Base-by-base conservation (phyloP, 2,113 vertebrate genomes). In the Aptenodytes forsteri region DNA sequence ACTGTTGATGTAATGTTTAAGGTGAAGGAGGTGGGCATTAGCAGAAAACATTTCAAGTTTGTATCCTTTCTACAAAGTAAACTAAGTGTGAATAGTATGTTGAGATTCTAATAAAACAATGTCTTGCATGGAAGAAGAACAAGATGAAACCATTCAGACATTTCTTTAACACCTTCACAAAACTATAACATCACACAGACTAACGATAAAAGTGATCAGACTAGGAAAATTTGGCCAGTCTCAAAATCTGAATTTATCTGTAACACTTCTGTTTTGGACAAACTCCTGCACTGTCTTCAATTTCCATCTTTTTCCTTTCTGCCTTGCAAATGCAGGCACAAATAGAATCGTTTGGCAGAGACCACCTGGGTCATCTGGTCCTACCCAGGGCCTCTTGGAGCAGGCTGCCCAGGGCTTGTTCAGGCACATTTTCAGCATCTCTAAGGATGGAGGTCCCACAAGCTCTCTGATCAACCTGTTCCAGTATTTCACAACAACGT, bases 51-150 rank as follows among this genome's bases (percentile, higher is more conserved):
- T 38, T 58, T 72, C 34, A 71, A 46, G 32, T 38, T 8, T 62
- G 30, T 25, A 55, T 27, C n/a, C 61, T 46, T 86, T 42, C 12
- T 10, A 67, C 26, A 86, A 52, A 86, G 32, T 16, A 80, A 73
- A 75, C 5, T 3, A 34, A 16, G 7, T 3, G 5, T 23, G 27
- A 91, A 76, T 16, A 36, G 47, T 0, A 0, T 13, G 40, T 1
- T 59, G 16, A 80, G 44, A 72, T 55, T 20, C 1, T 0, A 85
- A 15, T 22, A 44, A 16, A 13, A 25, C 40, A 40, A 11, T 2
- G 17, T 29, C 20, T 61, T 40, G 32, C 13, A 42, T 2, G 12
- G 23, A 65, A 47, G 7, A 86, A 44, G 2, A 81, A 11, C 4
- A 46, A 30, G 38, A 86, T 44, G 1, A 21, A 86, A 77, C 4